phyloP scores from a whole-genome alignment of 2,113 vertebrate genomes.

The Pholis gunnellus region DNA sequence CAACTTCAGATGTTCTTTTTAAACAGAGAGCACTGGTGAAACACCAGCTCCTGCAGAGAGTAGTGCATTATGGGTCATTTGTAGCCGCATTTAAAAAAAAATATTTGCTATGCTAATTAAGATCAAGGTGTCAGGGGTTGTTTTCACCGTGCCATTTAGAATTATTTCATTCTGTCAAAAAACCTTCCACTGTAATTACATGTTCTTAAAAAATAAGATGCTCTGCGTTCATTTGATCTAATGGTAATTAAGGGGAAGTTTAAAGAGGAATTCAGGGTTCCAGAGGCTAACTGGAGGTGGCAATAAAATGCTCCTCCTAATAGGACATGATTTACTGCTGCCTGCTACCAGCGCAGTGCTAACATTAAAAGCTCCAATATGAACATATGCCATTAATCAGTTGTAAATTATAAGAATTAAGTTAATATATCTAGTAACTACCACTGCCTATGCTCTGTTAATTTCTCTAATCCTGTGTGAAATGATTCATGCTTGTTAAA shows the following conservation, averaged over 20 bases:
- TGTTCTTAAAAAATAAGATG: not conserved
- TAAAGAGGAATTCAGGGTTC: not conserved
- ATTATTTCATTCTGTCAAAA: not conserved
- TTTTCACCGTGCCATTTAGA: not conserved
- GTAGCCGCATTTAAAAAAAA: not conserved
- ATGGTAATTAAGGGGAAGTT: not conserved
- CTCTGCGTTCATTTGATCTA: not conserved
- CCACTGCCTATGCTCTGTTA: constrained; percentile 68
- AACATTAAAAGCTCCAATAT: constrained; percentile 45
- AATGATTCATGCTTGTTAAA: constrained; percentile 80
- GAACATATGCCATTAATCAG: constrained; percentile 72
- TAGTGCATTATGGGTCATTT: not conserved
- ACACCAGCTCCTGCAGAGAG: not conserved
- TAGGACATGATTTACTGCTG: constrained; percentile 40
- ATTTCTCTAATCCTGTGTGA: constrained; percentile 75
- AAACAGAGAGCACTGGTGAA: not conserved
- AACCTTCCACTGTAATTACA: not conserved
- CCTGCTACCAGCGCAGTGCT: constrained; percentile 13
- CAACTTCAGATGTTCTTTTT: not conserved
- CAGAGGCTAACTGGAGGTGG: constrained; percentile 11
- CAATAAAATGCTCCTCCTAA: constrained; percentile 26
- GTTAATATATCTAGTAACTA: constrained; percentile 67
- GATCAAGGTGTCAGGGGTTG: not conserved
- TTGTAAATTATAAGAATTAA: constrained; percentile 61
- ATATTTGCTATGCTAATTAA: not conserved